Base-by-base conservation (phyloP, 2,888 invertebrate species). In the Aphodius sticticus region DNA sequence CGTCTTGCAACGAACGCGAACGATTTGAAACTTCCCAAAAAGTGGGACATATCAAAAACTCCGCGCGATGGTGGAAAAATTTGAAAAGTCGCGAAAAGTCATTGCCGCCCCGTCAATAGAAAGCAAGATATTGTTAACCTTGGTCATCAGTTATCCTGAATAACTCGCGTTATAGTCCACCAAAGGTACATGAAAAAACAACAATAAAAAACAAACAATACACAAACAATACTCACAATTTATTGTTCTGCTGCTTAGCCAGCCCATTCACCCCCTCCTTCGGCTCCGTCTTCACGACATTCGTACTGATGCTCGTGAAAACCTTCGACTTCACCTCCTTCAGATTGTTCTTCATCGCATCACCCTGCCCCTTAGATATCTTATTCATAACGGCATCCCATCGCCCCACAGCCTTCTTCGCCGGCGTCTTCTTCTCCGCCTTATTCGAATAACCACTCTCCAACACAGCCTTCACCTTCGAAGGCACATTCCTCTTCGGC, bases 241-340 rank as follows among this genome's bases (percentile, higher is more conserved):
- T 88, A 81, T 84, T 86, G 79, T 85, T 87, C 15, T 86, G 84
- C 35, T 84, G 83, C 78, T 87, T 87, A n/a, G 69, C 16, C 35
- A 75, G 3, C 6, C 26, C 12, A 74, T 36, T 37, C 37, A 15
- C 35, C 6, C 7, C 9, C 0, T 74, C 36, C 37, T 74, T 74
- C 14, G 4, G 26, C 16, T 74, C 74, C 9, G 26, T 35, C n/a
- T 35, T 36, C 35, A 6, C 35, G 12, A 36, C 74, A n/a, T 74
- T 74, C 35, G 37, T 35, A 35, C 37, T 35, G 12, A 85, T 83
- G 80, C 84, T 82, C 78, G 84, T 85, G 78, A 88, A 89, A 78
- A 89, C 94, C 89, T 96, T 95, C 75, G 97, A 96, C 89, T 97
- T 97, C 69, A 97, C 95, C 88, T 97, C 97, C 89, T 95, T 96